Percentiles rank a stretch among this genome's conserved stretches.
Conservation (phyloP, 2,888 invertebrate genomes). For the Ormyrus nitidulus region DNA sequence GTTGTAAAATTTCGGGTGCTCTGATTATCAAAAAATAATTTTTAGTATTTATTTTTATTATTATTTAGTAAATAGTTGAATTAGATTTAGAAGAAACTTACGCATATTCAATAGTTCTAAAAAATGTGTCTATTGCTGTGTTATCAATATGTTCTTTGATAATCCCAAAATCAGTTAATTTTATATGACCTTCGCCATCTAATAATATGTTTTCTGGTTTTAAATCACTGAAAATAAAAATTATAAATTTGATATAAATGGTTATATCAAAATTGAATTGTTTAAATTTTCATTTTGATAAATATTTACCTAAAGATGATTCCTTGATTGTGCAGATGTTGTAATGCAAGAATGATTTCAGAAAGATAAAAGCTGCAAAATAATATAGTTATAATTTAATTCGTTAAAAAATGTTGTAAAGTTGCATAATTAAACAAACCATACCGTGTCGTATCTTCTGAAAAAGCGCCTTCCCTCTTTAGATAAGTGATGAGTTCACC, state of each 20-base stretch:
- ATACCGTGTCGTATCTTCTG: constrained; percentile 98
- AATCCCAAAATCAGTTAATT: constrained; percentile 98
- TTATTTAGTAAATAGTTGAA: constrained; percentile 16
- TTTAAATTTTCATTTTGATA: background rate
- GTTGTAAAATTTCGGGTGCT: constrained; percentile 98
- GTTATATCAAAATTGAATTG: background rate
- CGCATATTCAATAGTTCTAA: constrained; percentile 99
- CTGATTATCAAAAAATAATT: constrained; percentile 76
- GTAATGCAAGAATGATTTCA: constrained; percentile 97
- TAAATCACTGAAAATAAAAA: constrained; percentile 83
- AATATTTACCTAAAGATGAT: constrained; percentile 88
- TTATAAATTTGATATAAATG: background rate
- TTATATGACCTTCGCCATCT: constrained; percentile 97
- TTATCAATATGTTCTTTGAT: constrained; percentile 98
- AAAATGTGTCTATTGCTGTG: constrained; percentile 97
- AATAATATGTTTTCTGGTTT: constrained; percentile 99
- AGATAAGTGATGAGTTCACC: constrained; percentile 99
- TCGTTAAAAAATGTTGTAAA: background rate
- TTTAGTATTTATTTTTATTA: background rate
- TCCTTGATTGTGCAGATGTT: constrained; percentile 97
- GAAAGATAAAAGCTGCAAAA: constrained; percentile 95
- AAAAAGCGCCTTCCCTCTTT: constrained; percentile 98
- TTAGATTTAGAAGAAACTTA: constrained; percentile 76
- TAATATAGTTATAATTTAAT: constrained; percentile 38
- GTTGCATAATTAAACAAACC: constrained; percentile 62